phyloP scores from a whole-genome alignment of 2,797 vertebrate species.

The Hyperoplus lanceolatus region DNA sequence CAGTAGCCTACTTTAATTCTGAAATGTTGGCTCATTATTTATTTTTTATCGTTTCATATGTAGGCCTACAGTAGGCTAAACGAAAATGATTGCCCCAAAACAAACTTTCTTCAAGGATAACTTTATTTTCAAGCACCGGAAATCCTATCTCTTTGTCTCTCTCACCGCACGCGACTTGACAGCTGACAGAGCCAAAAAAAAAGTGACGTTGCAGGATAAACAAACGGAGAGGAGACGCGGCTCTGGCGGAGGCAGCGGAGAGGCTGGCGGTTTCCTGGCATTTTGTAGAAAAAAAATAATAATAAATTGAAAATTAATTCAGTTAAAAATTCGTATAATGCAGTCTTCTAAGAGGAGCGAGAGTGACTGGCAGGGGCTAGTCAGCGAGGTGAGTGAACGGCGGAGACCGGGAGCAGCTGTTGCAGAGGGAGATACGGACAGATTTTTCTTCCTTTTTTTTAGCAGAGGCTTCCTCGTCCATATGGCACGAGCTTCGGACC shows the following conservation, averaged over 20 bases:
- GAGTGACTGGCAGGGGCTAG: constrained; percentile 95
- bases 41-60: fast-evolving
- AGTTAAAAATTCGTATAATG: constrained; percentile 76
- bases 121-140: constrained; percentile 39
- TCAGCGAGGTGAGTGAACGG: constrained; percentile 89
- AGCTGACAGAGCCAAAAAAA: constrained; percentile 15
- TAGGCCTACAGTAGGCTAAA: too few species aligned
- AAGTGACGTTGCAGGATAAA: constrained; percentile 75
- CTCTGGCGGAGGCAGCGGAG: background rate
- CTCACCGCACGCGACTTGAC: constrained; percentile 20
- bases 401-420: constrained; percentile 8
- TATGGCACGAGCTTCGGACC: constrained; percentile 45
- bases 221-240: constrained; percentile 52
- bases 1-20: background rate
- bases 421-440: constrained; percentile 13
- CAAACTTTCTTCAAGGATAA: background rate
- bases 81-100: background rate
- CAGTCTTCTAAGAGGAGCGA: constrained; percentile 88
- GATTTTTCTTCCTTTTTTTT: background rate
- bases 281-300: background rate
- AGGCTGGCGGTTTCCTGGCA: background rate
- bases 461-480: constrained; percentile 40
- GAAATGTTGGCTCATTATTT: fast-evolving
- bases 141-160: background rate
- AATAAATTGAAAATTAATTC: too few species aligned